Evolutionary conservation across 1,140 invertebrate species (phyloP).

Genomic region (Limonius californicus): DNA sequence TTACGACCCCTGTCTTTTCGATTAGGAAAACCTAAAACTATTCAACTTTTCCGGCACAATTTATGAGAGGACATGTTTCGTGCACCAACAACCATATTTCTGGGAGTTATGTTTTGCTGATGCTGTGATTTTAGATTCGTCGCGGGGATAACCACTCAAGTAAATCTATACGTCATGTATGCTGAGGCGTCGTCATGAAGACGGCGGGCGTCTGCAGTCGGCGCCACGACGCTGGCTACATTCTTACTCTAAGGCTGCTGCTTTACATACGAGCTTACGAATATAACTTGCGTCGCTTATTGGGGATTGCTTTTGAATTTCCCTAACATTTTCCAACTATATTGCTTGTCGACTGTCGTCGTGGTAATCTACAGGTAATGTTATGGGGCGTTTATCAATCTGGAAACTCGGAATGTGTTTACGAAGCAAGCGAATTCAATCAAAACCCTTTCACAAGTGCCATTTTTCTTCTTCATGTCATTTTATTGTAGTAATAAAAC

Average conservation of each 20-base stretch:
- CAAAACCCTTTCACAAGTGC: too few relatives aligned
- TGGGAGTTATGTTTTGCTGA: slow-evolving; percentile 1
- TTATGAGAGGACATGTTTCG: background rate
- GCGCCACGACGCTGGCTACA: background rate
- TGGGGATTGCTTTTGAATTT: too few relatives aligned
- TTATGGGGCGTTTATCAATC: too few relatives aligned
- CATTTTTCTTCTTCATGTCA: too few relatives aligned
- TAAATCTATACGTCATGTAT: slow-evolving; percentile 9
- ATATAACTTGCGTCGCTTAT: too few relatives aligned
- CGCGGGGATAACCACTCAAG: slow-evolving; percentile 2
- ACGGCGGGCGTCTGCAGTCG: slow-evolving; percentile 3
- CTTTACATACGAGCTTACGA: background rate
- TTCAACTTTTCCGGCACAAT: background rate
- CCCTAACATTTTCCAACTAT: too few relatives aligned
- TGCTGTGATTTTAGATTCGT: slow-evolving; percentile 6
- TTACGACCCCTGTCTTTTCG: background rate
- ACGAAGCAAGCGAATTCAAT: too few relatives aligned
- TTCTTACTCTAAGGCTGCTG: background rate
- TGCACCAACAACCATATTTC: background rate
- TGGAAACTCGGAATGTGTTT: too few relatives aligned
- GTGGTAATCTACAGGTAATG: too few relatives aligned
- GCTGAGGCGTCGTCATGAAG: slow-evolving; percentile 3
- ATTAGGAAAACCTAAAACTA: background rate
- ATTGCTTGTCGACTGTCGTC: too few relatives aligned
- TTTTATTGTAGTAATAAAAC: too few relatives aligned